Conservation (phyloP, 2,888 invertebrate species). For the Drosophila pegasa region DNA sequence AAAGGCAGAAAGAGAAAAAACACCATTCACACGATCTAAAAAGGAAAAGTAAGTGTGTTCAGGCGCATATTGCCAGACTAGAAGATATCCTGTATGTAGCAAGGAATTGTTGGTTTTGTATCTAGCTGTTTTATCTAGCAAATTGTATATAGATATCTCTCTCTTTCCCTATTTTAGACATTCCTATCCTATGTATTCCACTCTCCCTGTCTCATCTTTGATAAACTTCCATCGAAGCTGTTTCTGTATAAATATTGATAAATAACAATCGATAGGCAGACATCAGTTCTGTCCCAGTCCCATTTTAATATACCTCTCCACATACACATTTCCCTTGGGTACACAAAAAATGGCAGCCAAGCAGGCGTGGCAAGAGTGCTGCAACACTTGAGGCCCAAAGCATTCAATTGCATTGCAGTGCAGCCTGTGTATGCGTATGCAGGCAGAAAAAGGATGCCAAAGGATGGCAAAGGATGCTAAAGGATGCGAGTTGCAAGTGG, state of each 20-base stretch:
- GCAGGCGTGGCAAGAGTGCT: constrained; percentile 50
- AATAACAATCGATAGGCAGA: not conserved
- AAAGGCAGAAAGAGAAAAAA: constrained; percentile 38
- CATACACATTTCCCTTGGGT: not conserved
- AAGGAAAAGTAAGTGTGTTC: constrained; percentile 13
- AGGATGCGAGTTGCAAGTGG: constrained; percentile 32
- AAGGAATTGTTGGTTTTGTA: too few species aligned
- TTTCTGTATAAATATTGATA: not conserved
- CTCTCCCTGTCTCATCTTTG: not conserved
- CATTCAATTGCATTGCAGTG: constrained; percentile 65
- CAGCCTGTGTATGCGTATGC: constrained; percentile 13
- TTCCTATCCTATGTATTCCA: too few species aligned
- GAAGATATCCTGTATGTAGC: not conserved
- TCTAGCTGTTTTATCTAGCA: too few species aligned
- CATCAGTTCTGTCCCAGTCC: not conserved
- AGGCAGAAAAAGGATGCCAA: constrained; percentile 13
- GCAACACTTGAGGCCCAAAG: constrained; percentile 52
- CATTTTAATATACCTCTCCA: not conserved
- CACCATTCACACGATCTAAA: constrained; percentile 8
- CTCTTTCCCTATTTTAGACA: not conserved
- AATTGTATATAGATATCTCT: not conserved
- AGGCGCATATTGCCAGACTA: not conserved
- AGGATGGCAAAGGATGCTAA: constrained; percentile 17
- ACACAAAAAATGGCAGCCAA: constrained; percentile 25
- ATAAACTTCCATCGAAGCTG: not conserved